These are phyloP conservation scores for Orthosia gracilis DNA, from an alignment of 2,888 invertebrate genomes.

Conservation along the genomic window DNA sequence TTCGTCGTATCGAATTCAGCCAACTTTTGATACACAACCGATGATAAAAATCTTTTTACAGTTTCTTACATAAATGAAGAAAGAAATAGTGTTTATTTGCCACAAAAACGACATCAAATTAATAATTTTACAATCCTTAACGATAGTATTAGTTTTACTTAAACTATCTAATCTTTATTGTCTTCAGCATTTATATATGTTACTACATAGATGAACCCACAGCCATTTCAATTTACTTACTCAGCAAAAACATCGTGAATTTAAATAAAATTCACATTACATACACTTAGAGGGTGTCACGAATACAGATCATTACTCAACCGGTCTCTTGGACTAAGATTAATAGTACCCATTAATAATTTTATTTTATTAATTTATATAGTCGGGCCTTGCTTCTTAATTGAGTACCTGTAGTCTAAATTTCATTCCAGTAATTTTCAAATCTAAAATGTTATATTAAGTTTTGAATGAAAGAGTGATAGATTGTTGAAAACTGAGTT, in stretches of 20 bases:
- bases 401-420: slow-evolving; percentile 50
- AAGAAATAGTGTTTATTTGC: no score
- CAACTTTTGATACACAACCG: no score
- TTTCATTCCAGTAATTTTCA: slow-evolving; percentile 43
- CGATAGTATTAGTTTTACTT: no score
- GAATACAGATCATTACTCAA: slow-evolving; percentile 56
- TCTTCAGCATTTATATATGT: background rate
- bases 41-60: no score
- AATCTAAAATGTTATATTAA: slow-evolving; percentile 19
- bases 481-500: slow-evolving; percentile 18
- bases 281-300: slow-evolving; percentile 44
- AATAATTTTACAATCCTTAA: no score
- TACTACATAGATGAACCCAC: slow-evolving; percentile 19
- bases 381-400: slow-evolving; percentile 44
- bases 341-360: slow-evolving; percentile 51
- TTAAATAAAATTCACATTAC: slow-evolving; percentile 59
- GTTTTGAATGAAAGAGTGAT: slow-evolving; percentile 35
- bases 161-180: background rate
- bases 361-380: slow-evolving; percentile 62
- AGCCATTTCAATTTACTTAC: slow-evolving; percentile 17
- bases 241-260: slow-evolving; percentile 36
- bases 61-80: no score
- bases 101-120: no score
- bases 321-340: slow-evolving; percentile 41
- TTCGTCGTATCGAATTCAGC: no score